These are phyloP conservation scores for Anadara kagoshimensis DNA, from an alignment of 1,140 invertebrate species.

Conservation along the genomic window DNA sequence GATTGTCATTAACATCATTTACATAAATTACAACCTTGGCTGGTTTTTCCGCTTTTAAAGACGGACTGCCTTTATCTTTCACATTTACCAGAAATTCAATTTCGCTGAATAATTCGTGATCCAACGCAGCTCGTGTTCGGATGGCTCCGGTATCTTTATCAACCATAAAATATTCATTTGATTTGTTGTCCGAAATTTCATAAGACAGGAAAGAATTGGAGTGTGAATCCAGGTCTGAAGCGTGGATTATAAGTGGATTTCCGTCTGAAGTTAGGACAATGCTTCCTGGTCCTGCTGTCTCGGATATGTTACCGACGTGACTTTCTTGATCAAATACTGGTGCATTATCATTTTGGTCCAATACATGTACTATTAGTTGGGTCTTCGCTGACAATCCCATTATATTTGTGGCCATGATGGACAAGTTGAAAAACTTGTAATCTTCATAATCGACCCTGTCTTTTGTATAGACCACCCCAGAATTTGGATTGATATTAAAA, in stretches of 20 bases:
- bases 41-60: conserved; percentile 82
- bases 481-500: conserved; percentile 74
- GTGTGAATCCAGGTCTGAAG: conserved; percentile 84
- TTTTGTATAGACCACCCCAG: conserved; percentile 73
- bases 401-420: conserved; percentile 89
- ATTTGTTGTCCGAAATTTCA: conserved; percentile 85
- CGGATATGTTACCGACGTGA: conserved; percentile 83
- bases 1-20: conserved; percentile 90
- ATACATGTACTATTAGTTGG: conserved; percentile 72
- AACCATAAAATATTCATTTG: conserved; percentile 86
- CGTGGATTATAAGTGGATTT: conserved; percentile 84
- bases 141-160: conserved; percentile 92
- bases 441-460: conserved; percentile 75
- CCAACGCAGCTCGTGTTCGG: conserved; percentile 83
- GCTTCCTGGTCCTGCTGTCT: conserved; percentile 82
- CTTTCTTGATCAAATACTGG: conserved; percentile 82
- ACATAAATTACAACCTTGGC: conserved; percentile 80
- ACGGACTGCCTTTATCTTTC: conserved; percentile 86
- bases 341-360: conserved; percentile 85
- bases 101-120: conserved; percentile 84
- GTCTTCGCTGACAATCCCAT: conserved; percentile 75
- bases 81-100: conserved; percentile 91
- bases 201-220: conserved; percentile 88
- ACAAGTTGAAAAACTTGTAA: conserved; percentile 86
- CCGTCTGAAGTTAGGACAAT: conserved; percentile 80